Percentiles rank a stretch among this genome's conserved stretches.
These are phyloP conservation scores for Calliopsis andreniformis DNA, from an alignment of 1,140 invertebrate species.

Conservation along the genomic window DNA sequence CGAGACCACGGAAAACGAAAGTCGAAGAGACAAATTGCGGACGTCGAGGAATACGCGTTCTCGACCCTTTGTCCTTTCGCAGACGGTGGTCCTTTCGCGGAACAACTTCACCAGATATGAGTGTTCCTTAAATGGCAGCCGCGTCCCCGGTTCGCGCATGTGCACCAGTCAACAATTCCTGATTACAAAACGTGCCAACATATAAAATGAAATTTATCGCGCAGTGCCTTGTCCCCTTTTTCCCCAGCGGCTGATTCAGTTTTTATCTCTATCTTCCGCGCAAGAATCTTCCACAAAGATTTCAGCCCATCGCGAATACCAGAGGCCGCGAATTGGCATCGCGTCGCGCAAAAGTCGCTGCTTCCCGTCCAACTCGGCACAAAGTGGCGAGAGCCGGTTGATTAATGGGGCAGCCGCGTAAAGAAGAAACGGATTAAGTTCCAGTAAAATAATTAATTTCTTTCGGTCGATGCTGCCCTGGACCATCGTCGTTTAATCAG, in stretches of 20 bases:
- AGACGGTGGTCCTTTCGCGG: background rate
- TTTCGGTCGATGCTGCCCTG: background rate
- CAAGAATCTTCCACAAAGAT: no score
- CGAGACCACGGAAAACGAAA: slow-evolving; percentile 34
- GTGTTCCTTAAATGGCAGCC: background rate
- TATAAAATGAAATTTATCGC: no score
- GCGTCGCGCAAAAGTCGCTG: background rate
- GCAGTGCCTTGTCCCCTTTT: no score
- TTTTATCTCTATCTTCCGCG: no score
- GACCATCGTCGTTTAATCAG: slow-evolving; percentile 57
- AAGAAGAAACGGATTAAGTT: slow-evolving; percentile 27
- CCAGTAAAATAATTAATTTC: slow-evolving; percentile 46
- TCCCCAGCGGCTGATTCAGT: no score
- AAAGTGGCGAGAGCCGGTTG: slow-evolving; percentile 5
- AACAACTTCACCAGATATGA: background rate
- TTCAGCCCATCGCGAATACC: background rate
- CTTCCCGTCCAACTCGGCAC: background rate
- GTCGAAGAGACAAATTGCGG: slow-evolving; percentile 30
- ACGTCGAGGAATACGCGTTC: slow-evolving; percentile 14
- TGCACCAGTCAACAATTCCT: no score
- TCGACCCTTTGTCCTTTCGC: background rate
- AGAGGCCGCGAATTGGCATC: background rate
- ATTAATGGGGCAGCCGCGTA: slow-evolving; percentile 23
- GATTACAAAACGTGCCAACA: no score
- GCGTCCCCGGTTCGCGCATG: no score